Evolutionary conservation across 1,140 invertebrate species (phyloP), one percentile per base, ranked within the genome.

Genomic region (Matsumurasca onukii): DNA sequence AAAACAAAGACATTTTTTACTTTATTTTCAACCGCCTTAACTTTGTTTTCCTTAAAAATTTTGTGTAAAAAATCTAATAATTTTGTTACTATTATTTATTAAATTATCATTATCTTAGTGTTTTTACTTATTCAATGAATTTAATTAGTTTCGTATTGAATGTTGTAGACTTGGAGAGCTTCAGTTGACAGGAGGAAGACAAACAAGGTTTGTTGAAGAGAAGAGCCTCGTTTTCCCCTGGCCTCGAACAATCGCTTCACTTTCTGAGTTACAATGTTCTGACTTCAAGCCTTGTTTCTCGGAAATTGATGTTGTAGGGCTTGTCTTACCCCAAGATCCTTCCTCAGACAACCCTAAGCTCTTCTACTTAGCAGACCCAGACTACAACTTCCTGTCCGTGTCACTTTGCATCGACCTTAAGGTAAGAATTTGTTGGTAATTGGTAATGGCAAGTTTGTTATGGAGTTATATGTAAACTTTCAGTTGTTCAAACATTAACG

Each of bases 271-370:
- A 25, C 66, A 68, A 1, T 51, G 69, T 13, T 13, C 70, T 24
- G 73, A 73, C 51, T 84, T 83, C 68, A 73, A 75, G 64, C 81
- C 84, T 2, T 34, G 74, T 20, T 86, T 84, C 73, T 81, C 82
- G 57, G 88, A 89, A 78, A 81, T 88, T 69, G 88, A 89, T 77
- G 84, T 85, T 27, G 81, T 88, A 1, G 87, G 87, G 24, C 70
- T 87, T 12, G 79, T 88, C 25, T 76, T 83, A 1, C 78, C 80
- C 24, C 76, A 85, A 15, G 77, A 75, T 39, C 73, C 77, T 24
- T 77, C 79, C 27, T 78, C 79, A 80, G 80, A 66, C 77, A 29
- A 25, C 5, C 30, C 55, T 3, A 59, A 27, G 3, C 15, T 59
- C 30, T 13, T 84, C 0, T 85, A 80, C 70, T 30, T 85, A 3